These are phyloP conservation scores for Xylota sylvarum DNA, from an alignment of 2,888 invertebrate species.

Conservation along the genomic window DNA sequence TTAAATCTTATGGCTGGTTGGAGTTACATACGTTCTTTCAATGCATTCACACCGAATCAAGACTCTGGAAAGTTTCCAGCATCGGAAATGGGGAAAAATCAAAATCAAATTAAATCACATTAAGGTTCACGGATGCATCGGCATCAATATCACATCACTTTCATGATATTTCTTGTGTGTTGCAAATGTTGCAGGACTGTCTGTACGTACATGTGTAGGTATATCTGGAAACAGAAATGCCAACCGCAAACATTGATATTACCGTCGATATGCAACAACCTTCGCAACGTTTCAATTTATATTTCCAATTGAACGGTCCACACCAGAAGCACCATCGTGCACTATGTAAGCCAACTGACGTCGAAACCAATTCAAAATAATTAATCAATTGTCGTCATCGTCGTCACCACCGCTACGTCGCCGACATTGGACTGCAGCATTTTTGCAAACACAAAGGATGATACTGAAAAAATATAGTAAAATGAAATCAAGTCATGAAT, in stretches of 20 bases:
- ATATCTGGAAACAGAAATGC: not conserved
- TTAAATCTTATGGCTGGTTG: not conserved
- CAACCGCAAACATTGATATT: slow-evolving; percentile 18
- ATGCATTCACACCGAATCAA: not conserved
- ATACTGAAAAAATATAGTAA: slow-evolving; percentile 3
- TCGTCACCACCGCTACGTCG: not conserved
- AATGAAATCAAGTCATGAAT: slow-evolving; percentile 53
- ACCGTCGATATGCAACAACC: slow-evolving; percentile 16
- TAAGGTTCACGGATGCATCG: not conserved
- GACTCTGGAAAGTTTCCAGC: not conserved
- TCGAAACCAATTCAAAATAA: slow-evolving; percentile 55
- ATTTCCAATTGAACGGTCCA: slow-evolving; percentile 7
- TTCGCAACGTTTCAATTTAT: slow-evolving; percentile 2
- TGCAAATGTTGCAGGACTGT: not conserved
- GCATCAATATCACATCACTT: not conserved
- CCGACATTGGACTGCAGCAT: slow-evolving; percentile 11
- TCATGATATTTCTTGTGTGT: slow-evolving; percentile 4
- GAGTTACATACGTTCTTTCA: not conserved
- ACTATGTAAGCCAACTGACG: slow-evolving; percentile 15
- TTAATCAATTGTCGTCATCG: slow-evolving; percentile 54
- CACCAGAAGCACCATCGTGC: not conserved
- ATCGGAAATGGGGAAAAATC: not conserved
- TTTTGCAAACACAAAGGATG: slow-evolving; percentile 35
- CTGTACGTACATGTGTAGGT: not conserved
- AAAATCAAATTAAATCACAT: slow-evolving; percentile 16